Evolutionary conservation across 2,888 invertebrate species (phyloP).

Genomic region (Caenorhabditis becei): DNA sequence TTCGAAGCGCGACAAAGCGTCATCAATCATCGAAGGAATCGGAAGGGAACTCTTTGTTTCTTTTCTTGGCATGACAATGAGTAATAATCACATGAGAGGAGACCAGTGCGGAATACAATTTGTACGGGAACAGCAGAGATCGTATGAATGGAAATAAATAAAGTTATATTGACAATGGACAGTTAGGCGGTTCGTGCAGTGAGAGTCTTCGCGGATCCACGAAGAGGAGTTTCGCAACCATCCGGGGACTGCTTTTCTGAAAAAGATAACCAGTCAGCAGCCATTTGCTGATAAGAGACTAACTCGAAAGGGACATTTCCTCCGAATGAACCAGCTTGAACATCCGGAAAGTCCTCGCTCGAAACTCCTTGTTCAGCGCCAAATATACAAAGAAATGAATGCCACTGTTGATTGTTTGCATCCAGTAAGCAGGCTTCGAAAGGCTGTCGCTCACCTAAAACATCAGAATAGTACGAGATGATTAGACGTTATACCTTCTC

Average conservation of each 20-base stretch:
- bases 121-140: constrained; percentile 31
- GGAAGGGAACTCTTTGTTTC: constrained; percentile 12
- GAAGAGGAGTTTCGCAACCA: constrained; percentile 60
- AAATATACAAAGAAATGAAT: constrained; percentile 74
- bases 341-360: constrained; percentile 59
- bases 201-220: constrained; percentile 52
- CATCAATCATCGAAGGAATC: constrained; percentile 21
- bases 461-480: neutral
- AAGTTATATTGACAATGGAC: constrained; percentile 13
- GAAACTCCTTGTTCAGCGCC: constrained; percentile 68
- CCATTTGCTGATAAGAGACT: neutral
- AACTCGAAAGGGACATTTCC: constrained; percentile 60
- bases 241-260: constrained; percentile 58
- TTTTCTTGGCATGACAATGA: constrained; percentile 21
- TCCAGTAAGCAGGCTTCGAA: constrained; percentile 74
- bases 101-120: constrained; percentile 38
- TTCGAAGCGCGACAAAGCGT: constrained; percentile 37
- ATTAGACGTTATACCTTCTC: constrained; percentile 50
- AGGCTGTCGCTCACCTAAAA: constrained; percentile 70
- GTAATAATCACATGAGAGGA: constrained; percentile 37
- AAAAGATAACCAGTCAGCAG: constrained; percentile 12
- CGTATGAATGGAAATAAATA: neutral
- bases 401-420: constrained; percentile 72
- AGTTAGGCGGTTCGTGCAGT: constrained; percentile 46
- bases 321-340: constrained; percentile 58